phyloP scores from a whole-genome alignment of 1,140 invertebrate genomes.

The Zeugodacus cucurbitae region DNA sequence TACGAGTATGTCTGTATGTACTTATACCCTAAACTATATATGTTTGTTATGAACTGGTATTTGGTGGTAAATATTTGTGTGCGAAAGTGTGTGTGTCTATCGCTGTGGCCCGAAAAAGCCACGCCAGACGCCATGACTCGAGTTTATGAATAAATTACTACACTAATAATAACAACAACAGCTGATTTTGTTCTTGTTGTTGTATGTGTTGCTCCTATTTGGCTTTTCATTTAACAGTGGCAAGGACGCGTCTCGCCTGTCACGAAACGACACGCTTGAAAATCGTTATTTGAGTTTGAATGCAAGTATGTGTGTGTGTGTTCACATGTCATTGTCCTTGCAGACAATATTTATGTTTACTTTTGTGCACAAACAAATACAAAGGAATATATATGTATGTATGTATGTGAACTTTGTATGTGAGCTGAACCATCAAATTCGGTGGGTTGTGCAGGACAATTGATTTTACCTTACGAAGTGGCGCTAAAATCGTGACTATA shows the following conservation, averaged over 20 bases:
- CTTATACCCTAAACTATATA: too few relatives aligned
- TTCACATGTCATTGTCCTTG: slow-evolving; percentile 8
- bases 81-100: neutral
- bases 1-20: neutral
- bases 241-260: neutral
- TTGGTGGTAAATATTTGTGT: neutral
- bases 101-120: neutral
- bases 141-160: slow-evolving; percentile 33
- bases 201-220: neutral
- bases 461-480: neutral
- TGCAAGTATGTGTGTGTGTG: neutral
- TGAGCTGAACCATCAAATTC: neutral
- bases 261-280: neutral
- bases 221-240: slow-evolving; percentile 12
- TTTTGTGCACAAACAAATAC: neutral
- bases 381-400: neutral
- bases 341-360: neutral
- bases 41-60: neutral
- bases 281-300: neutral
- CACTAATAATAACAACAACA: neutral
- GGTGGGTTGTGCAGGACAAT: neutral
- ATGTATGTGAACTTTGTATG: neutral
- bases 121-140: slow-evolving; percentile 4
- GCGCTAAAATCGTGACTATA: neutral
- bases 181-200: neutral